Percentiles rank a stretch among this genome's conserved stretches.
These are phyloP conservation scores for Drosophila leonis DNA, from an alignment of 2,888 invertebrate genomes.

Conservation along the genomic window DNA sequence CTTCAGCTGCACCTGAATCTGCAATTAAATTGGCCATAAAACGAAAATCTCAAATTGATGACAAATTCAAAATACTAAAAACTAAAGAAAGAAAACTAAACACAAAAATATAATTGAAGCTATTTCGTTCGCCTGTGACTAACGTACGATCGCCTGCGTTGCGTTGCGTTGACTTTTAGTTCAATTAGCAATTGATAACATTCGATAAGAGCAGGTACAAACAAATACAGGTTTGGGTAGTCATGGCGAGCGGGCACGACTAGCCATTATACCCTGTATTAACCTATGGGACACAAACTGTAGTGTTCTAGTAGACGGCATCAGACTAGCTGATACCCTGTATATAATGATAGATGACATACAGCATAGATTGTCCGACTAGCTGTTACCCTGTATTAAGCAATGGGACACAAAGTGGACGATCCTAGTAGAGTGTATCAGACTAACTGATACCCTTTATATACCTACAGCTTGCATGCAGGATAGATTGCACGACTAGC, in stretches of 20 bases:
- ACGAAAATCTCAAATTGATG: slow-evolving; percentile 13
- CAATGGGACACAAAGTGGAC: too few species aligned
- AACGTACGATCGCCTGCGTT: neutral
- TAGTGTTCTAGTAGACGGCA: neutral
- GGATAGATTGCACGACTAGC: neutral
- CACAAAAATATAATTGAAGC: neutral
- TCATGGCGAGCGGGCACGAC: neutral
- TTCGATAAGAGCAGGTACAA: slow-evolving; percentile 24
- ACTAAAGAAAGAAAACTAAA: neutral
- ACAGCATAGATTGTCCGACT: neutral
- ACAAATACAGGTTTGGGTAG: neutral
- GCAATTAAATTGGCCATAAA: slow-evolving; percentile 32
- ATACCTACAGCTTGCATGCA: too few species aligned
- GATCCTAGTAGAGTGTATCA: too few species aligned
- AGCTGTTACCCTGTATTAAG: neutral
- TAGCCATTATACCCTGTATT: neutral
- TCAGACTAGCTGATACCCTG: neutral
- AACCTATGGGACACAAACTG: neutral
- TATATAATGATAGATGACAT: too few species aligned
- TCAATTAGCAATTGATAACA: slow-evolving; percentile 31
- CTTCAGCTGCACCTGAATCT: slow-evolving; percentile 62
- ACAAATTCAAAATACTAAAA: slow-evolving; percentile 16
- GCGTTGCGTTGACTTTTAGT: slow-evolving; percentile 2
- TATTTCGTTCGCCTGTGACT: neutral
- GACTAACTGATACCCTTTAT: too few species aligned